Evolutionary conservation across 2,888 invertebrate genomes (phyloP).

Genomic region (Zygothrica quintamaculata): DNA sequence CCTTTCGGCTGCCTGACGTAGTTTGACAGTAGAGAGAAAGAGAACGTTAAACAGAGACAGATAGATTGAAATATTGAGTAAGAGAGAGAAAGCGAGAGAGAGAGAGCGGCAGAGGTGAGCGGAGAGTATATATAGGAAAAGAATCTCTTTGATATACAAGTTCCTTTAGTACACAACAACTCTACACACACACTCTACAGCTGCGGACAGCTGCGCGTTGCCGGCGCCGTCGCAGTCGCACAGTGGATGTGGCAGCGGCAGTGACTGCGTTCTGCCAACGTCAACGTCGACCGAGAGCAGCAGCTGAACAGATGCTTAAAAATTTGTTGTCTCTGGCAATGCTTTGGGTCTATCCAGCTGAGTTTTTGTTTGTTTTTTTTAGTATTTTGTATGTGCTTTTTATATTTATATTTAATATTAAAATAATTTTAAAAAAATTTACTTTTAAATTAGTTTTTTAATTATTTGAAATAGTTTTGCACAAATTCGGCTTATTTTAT

Average conservation of each 20-base stretch:
- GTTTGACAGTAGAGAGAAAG: conserved; percentile 41
- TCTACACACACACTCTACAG: conserved; percentile 44
- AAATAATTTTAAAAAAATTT: neutral
- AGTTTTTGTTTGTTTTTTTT: conserved; percentile 10
- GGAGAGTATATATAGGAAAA: too few species aligned
- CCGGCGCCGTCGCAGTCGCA: conserved; percentile 40
- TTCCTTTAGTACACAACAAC: conserved; percentile 23
- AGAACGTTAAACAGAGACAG: conserved; percentile 1
- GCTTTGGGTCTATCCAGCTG: conserved; percentile 56
- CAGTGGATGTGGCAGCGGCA: conserved; percentile 8
- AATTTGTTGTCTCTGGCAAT: conserved; percentile 13
- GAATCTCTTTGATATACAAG: too few species aligned
- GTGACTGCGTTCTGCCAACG: conserved; percentile 28
- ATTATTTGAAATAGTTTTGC: neutral
- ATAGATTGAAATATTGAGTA: neutral
- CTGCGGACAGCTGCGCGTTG: conserved; percentile 49
- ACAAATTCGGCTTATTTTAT: too few species aligned
- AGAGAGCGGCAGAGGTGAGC: conserved; percentile 1
- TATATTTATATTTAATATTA: neutral
- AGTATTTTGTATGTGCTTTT: neutral
- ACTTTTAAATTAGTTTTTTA: neutral
- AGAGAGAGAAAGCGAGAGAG: neutral
- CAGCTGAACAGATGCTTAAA: conserved; percentile 30
- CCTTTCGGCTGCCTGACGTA: conserved; percentile 60
- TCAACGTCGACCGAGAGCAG: conserved; percentile 12